These are phyloP conservation scores for Chaetodon trifasciatus DNA, from an alignment of 2,797 vertebrate species.

Conservation along the genomic window DNA sequence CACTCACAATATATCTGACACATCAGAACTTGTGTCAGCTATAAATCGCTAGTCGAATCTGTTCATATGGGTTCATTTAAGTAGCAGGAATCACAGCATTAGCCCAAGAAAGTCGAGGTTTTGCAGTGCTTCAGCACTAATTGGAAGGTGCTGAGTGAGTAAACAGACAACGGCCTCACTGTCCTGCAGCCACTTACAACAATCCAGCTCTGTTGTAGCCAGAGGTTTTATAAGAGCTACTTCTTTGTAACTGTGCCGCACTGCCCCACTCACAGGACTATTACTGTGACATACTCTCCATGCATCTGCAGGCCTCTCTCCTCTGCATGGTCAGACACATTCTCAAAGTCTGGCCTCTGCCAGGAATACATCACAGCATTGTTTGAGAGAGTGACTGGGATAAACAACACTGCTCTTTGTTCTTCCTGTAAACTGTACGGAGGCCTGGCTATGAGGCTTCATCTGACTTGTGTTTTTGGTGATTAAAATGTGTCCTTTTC, in stretches of 20 bases:
- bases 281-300: slow-evolving; percentile 71
- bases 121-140: slow-evolving; percentile 54
- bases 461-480: slow-evolving; percentile 38
- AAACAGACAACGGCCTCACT: slow-evolving; percentile 72
- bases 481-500: slow-evolving; percentile 47
- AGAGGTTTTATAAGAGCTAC: slow-evolving; percentile 62
- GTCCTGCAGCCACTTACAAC: slow-evolving; percentile 61
- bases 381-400: slow-evolving; percentile 53
- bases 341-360: slow-evolving; percentile 55
- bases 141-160: slow-evolving; percentile 74
- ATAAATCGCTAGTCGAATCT: slow-evolving; percentile 14
- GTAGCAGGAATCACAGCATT: slow-evolving; percentile 27
- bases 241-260: slow-evolving; percentile 64
- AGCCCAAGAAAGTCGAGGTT: slow-evolving; percentile 49
- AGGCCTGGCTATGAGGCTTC: slow-evolving; percentile 31
- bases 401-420: slow-evolving; percentile 63
- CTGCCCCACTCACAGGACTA: slow-evolving; percentile 72
- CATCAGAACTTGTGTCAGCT: background rate
- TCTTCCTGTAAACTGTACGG: slow-evolving; percentile 43
- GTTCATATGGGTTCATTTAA: slow-evolving; percentile 48
- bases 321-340: slow-evolving; percentile 61
- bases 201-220: slow-evolving; percentile 74
- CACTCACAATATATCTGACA: slow-evolving; percentile 13
- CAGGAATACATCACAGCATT: slow-evolving; percentile 65
- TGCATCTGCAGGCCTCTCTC: slow-evolving; percentile 66